A percentile compares a stretch with the other conserved stretches of the same genome.
Conservation (phyloP, 2,113 vertebrate species). For the Mesoclemmys tuberculata region DNA sequence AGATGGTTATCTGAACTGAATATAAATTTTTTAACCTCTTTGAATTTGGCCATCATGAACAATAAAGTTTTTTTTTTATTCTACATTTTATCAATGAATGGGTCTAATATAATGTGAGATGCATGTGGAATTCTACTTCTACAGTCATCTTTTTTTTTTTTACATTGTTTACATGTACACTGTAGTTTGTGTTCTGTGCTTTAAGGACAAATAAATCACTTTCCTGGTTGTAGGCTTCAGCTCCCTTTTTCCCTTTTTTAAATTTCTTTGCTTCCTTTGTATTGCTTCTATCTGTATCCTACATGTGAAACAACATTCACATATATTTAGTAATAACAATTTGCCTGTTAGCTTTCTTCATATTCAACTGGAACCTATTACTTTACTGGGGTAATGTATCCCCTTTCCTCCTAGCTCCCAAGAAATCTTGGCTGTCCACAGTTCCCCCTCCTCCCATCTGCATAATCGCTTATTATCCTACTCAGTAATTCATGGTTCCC, state of each 20-base stretch:
- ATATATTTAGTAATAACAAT: neutral
- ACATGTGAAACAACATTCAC: neutral
- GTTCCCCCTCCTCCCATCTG: neutral
- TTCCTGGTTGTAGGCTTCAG: neutral
- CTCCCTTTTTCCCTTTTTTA: neutral
- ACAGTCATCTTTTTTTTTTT: too few species aligned
- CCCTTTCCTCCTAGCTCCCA: neutral
- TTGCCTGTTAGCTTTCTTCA: neutral
- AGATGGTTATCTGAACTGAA: neutral
- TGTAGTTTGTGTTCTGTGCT: too few species aligned
- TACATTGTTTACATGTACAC: too few species aligned
- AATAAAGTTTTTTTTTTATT: too few species aligned
- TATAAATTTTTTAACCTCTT: neutral
- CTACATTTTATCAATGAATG: too few species aligned
- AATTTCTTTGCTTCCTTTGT: neutral
- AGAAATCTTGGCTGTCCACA: neutral
- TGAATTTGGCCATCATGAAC: too few species aligned
- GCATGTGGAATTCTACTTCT: too few species aligned
- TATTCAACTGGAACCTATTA: neutral
- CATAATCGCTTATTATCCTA: neutral
- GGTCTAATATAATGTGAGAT: too few species aligned
- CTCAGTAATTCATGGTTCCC: neutral
- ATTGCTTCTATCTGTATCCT: neutral
- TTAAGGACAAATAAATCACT: neutral
- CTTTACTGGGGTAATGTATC: neutral